Conservation (phyloP, 2,888 invertebrate genomes). For the Rhagonycha fulva region DNA sequence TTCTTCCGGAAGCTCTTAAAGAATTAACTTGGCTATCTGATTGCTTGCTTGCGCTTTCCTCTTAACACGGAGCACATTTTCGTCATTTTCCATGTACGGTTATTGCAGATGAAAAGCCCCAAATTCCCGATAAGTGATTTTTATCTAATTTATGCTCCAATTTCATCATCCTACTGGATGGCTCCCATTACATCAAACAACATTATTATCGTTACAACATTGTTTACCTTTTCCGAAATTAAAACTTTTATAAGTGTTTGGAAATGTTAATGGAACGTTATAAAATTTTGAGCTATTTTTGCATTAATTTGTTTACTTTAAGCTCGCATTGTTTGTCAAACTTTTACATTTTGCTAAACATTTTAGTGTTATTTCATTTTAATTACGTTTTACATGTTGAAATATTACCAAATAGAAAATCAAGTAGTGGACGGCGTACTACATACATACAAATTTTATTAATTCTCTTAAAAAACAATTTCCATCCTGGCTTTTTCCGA, state of each 20-base stretch:
- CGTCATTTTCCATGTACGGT: slow-evolving; percentile 23
- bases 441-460: too few relatives aligned
- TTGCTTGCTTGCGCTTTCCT: slow-evolving; percentile 22
- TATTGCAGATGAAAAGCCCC: slow-evolving; percentile 22
- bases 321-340: background rate
- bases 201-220: background rate
- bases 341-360: background rate
- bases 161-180: background rate
- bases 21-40: slow-evolving; percentile 34
- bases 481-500: too few relatives aligned
- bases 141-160: slow-evolving; percentile 29
- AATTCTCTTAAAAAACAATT: too few relatives aligned
- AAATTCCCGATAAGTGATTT: slow-evolving; percentile 29
- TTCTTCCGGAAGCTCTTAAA: slow-evolving; percentile 30
- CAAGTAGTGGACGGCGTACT: too few relatives aligned
- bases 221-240: background rate
- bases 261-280: background rate
- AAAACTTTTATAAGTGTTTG: background rate
- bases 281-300: background rate
- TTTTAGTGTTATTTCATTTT: background rate
- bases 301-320: background rate
- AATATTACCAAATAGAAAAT: background rate
- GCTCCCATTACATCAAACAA: background rate
- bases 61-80: slow-evolving; percentile 19
- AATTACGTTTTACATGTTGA: background rate